Percentiles rank a stretch among this genome's conserved stretches.
Evolutionary conservation across 2,888 invertebrate genomes (phyloP).

Genomic region (Pseudolycoriella hygida): DNA sequence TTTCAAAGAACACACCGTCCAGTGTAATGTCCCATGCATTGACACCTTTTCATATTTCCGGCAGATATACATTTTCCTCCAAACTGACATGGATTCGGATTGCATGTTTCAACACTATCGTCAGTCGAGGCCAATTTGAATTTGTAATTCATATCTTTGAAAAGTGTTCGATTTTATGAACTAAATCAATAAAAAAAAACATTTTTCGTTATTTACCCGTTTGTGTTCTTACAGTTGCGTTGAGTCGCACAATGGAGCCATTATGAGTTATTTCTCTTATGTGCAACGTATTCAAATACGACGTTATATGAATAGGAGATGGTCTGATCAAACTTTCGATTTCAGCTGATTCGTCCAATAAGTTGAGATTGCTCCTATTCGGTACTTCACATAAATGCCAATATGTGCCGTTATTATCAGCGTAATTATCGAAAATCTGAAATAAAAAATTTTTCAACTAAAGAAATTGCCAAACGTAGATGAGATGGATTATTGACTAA

Average conservation of each 20-base stretch:
- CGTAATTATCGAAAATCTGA: conserved; percentile 48
- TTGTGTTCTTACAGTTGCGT: conserved; percentile 42
- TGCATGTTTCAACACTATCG: conserved; percentile 47
- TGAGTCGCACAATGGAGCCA: conserved; percentile 33
- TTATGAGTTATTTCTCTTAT: conserved; percentile 34
- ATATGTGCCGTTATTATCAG: conserved; percentile 48
- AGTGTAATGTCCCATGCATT: conserved; percentile 53
- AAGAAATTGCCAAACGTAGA: too few relatives aligned
- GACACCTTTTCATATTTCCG: conserved; percentile 41
- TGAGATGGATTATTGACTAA: neutral
- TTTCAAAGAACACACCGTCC: conserved; percentile 31
- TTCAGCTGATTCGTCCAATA: conserved; percentile 9
- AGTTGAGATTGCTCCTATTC: conserved; percentile 13
- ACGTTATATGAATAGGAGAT: conserved; percentile 40
- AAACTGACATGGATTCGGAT: conserved; percentile 55
- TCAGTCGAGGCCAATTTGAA: conserved; percentile 42
- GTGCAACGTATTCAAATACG: conserved; percentile 46
- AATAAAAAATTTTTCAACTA: too few relatives aligned
- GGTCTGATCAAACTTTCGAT: conserved; percentile 7
- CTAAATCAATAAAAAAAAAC: neutral
- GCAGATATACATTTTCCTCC: conserved; percentile 47
- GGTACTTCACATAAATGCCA: conserved; percentile 42
- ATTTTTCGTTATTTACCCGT: conserved; percentile 26
- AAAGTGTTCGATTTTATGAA: conserved; percentile 11
- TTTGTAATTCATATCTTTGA: conserved; percentile 46